A percentile compares a stretch with the other conserved stretches of the same genome.
Conservation (phyloP, 2,888 invertebrate species). For the Mythimna ferrago region DNA sequence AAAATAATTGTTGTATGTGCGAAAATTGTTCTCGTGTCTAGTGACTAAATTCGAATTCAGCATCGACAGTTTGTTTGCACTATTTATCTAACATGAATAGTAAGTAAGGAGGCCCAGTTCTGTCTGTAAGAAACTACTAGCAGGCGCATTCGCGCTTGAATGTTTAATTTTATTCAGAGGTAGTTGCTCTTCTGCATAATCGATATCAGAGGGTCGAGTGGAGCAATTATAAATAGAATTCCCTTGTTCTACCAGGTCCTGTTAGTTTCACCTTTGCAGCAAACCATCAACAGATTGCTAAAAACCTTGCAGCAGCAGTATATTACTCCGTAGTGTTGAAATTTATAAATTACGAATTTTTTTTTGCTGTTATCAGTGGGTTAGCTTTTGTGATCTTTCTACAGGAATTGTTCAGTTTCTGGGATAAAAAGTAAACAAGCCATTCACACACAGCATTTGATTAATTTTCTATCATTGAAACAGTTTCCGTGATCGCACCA, state of each 20-base stretch:
- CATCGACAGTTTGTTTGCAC: not conserved
- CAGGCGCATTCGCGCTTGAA: slow-evolving; percentile 1
- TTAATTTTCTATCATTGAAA: too few relatives aligned
- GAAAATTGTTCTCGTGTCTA: not conserved
- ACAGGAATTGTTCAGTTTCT: too few relatives aligned
- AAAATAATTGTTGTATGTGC: not conserved
- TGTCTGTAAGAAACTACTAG: not conserved
- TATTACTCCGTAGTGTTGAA: not conserved
- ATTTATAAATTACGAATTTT: not conserved
- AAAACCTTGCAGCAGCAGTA: not conserved
- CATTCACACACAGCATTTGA: too few relatives aligned
- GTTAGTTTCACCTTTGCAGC: not conserved
- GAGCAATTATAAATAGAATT: slow-evolving; percentile 13
- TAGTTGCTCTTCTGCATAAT: slow-evolving; percentile 24
- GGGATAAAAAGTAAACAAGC: too few relatives aligned
- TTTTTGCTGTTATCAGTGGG: too few relatives aligned
- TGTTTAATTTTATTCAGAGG: slow-evolving; percentile 26
- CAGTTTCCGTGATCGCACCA: too few relatives aligned
- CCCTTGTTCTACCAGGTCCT: not conserved
- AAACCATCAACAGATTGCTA: not conserved
- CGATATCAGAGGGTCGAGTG: slow-evolving; percentile 9
- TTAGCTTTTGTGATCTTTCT: too few relatives aligned
- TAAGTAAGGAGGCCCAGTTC: not conserved
- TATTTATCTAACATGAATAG: not conserved
- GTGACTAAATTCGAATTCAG: not conserved